A percentile compares a stretch with the other conserved stretches of the same genome.
These are phyloP conservation scores for Torymus tubicola DNA, from an alignment of 2,888 invertebrate genomes.

Conservation along the genomic window DNA sequence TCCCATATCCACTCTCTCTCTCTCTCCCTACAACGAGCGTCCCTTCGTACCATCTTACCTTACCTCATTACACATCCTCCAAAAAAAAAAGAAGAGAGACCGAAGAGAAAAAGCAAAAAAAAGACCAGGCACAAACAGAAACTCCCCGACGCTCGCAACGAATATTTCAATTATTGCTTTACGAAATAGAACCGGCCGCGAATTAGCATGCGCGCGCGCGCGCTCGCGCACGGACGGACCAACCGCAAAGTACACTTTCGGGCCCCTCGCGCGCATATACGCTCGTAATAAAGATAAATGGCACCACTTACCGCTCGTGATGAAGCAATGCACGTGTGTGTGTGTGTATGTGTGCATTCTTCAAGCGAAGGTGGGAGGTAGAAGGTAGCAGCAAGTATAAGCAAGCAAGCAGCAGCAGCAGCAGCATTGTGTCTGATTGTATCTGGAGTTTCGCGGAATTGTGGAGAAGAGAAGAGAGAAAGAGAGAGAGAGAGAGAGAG, in stretches of 20 bases:
- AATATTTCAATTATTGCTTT: conserved; percentile 48
- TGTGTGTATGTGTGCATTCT: conserved; percentile 9
- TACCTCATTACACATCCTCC: no score
- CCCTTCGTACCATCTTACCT: no score
- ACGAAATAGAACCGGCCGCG: conserved; percentile 42
- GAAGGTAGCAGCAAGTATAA: not conserved
- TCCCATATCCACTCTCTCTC: no score
- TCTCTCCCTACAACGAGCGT: no score
- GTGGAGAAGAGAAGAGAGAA: conserved; percentile 10
- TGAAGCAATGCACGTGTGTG: conserved; percentile 47
- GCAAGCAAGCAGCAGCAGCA: not conserved
- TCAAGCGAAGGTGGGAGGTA: not conserved
- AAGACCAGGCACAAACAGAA: not conserved
- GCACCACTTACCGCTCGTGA: conserved; percentile 53
- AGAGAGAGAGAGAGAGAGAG: conserved; percentile 4
- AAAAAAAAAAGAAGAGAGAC: conserved; percentile 1
- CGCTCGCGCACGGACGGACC: conserved; percentile 23
- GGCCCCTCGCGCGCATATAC: not conserved
- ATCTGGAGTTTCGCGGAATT: conserved; percentile 52
- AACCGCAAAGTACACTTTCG: conserved; percentile 59
- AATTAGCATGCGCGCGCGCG: conserved; percentile 38
- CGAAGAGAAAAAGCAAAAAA: not conserved
- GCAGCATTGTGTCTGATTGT: conserved; percentile 43
- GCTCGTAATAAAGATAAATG: conserved; percentile 59
- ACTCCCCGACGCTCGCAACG: conserved; percentile 10